Evolutionary conservation across 2,113 vertebrate species (phyloP), one percentile per base, ranked within the genome.

Genomic region (Spheniscus mendiculus): DNA sequence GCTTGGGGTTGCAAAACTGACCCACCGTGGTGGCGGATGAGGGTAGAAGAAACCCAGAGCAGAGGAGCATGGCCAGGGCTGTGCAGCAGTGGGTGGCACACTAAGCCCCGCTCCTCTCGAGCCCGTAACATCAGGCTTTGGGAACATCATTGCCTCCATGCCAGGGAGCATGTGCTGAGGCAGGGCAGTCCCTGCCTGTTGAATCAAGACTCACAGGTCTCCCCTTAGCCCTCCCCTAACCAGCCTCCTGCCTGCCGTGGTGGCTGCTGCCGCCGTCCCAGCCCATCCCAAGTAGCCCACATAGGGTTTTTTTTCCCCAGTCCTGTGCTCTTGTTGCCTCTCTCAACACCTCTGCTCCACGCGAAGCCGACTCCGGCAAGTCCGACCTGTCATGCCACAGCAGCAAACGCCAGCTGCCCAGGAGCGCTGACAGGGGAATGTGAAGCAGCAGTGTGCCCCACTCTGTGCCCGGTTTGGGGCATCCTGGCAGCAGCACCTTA

Each of bases 21-120:
- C 34, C 47, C 66, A 1, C 21, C 0, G 0, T 45, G 73, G 34
- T 2, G 1, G 21, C 5, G 0, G 22, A 1, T 36, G 3, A 66
- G 20, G 65, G 65, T 89, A 76, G 62, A 72, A 36, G 70, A 44
- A 82, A 30, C 27, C 32, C 29, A 16, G 61, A 80, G 85, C 62
- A 63, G 89, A 72, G 52, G 58, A 81, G 47, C 19, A 30, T 1
- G 8, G 44, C 34, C 67, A 71, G 52, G 32, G 61, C 40, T 21
- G 32, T 32, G 83, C 80, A 65, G 53, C 1, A 0, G 44, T 14
- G 14, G 30, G 62, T 42, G 58, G 58, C 87, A 72, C 3, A 1
- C 10, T 30, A 49, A 89, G n/a, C 49, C 44, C 32, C 7, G 13
- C 69, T 82, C 17, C 38, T 58, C 47, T 49, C 2, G 0, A 81